Conservation (phyloP, 2,888 invertebrate species). For the Oeneis ivallda region DNA sequence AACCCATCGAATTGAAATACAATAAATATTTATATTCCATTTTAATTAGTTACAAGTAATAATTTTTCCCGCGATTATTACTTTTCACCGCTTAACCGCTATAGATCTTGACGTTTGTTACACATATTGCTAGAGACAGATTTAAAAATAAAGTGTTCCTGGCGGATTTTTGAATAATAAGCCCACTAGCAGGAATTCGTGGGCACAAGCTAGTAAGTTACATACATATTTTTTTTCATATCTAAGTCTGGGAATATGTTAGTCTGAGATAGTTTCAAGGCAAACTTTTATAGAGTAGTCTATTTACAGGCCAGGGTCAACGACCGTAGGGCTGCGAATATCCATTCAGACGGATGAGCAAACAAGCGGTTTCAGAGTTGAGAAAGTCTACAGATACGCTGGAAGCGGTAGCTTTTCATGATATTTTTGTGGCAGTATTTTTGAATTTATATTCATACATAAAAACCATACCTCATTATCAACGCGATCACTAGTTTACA, state of each 20-base stretch:
- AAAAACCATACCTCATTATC: too few species aligned
- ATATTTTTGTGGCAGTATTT: conserved; percentile 2
- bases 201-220: too few species aligned
- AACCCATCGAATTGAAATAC: not conserved
- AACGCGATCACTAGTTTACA: too few species aligned
- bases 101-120: too few species aligned
- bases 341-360: conserved; percentile 38
- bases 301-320: conserved; percentile 36
- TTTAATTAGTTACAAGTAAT: too few species aligned
- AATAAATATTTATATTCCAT: not conserved
- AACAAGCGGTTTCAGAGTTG: conserved; percentile 37
- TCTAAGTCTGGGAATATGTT: not conserved
- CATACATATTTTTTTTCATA: too few species aligned
- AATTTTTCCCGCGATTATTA: too few species aligned
- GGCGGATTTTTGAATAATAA: too few species aligned
- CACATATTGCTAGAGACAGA: too few species aligned
- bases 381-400: conserved; percentile 12
- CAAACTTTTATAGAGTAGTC: conserved; percentile 23
- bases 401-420: conserved; percentile 5
- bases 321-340: conserved; percentile 28
- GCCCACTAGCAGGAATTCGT: too few species aligned
- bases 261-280: conserved; percentile 30
- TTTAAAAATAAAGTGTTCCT: too few species aligned
- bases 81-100: too few species aligned
- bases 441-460: not conserved